A percentile compares a stretch with the other conserved stretches of the same genome.
These are phyloP conservation scores for Perithous albicinctus DNA, from an alignment of 2,888 invertebrate genomes.

Conservation along the genomic window DNA sequence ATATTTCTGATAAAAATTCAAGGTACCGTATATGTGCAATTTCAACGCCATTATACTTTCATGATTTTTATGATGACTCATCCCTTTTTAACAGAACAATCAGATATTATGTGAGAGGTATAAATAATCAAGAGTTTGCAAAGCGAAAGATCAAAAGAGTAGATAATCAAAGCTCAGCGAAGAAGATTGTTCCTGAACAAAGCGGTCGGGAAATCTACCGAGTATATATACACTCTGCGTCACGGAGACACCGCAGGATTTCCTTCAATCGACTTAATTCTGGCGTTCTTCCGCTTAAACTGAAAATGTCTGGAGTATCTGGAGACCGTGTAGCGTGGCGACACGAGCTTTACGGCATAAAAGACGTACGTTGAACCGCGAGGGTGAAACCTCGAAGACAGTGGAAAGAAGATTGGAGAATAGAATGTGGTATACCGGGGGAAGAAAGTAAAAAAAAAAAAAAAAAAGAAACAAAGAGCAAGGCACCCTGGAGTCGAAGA, in stretches of 20 bases:
- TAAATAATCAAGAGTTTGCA: not conserved
- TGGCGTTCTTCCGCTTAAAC: slow-evolving; percentile 8
- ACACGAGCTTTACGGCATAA: slow-evolving; percentile 5
- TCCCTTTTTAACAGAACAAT: too few relatives aligned
- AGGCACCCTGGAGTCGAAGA: not conserved
- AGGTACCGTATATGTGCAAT: too few relatives aligned
- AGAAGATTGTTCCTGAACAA: not conserved
- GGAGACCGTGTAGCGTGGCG: not conserved
- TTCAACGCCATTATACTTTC: too few relatives aligned
- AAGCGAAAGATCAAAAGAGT: not conserved
- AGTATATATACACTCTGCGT: not conserved
- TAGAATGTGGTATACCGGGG: slow-evolving; percentile 26
- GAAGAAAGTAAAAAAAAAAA: slow-evolving; percentile 41
- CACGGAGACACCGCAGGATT: slow-evolving; percentile 8
- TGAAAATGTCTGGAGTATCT: slow-evolving; percentile 15
- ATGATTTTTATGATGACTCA: too few relatives aligned
- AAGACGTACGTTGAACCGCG: slow-evolving; percentile 6
- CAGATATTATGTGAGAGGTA: too few relatives aligned
- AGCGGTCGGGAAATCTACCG: too few relatives aligned
- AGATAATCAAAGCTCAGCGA: not conserved
- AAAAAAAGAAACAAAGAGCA: not conserved
- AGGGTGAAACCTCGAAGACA: slow-evolving; percentile 17
- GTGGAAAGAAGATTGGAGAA: slow-evolving; percentile 23
- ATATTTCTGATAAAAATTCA: too few relatives aligned
- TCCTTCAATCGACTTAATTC: slow-evolving; percentile 6